Evolutionary conservation across 2,797 vertebrate genomes (phyloP), one percentile per base, ranked within the genome.

Genomic region (Holocentrus rufus): DNA sequence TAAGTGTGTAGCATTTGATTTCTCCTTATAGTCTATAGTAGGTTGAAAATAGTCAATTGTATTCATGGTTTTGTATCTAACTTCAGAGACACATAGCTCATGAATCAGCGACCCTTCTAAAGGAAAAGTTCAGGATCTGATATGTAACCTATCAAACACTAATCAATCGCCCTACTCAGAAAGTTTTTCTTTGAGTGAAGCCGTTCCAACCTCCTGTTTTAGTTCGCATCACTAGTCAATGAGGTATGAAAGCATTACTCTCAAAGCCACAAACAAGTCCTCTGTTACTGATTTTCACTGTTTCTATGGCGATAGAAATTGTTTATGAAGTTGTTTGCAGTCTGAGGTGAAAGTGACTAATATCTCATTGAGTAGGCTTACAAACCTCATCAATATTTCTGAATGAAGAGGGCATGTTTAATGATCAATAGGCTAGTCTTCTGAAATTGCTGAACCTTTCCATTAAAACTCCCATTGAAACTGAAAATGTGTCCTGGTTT

Each of bases 71-170:
- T 44, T 74, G 71, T 27, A 65, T 59, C 47, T 4, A 65, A 53
- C 23, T 67, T 30, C 66, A 74, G 46, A 57, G n/a, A 15, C 1
- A 0, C 15, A 23, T 18, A 47, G 36, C 27, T 15, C 14, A 59
- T 59, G 44, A 5, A 50, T 46, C 31, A 18, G 14, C 27, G 15
- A n/a, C 25, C 50, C 55, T 34, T 73, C 9, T 7, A 52, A 66
- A 65, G 20, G 18, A 8, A 50, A 20, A 22, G 49, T 61, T 72
- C 30, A 59, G 36, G 27, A 70, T 31, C 10, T 72, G 15, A 75
- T 58, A 65, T 46, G 42, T 69, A 55, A 44, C 30, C 59, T 69
- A 80, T 50, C 73, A 74, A 89, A 79, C 76, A 72, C 72, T 72
- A 66, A 71, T 66, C 59, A 79, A 44, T 68, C 25, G n/a, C 22